A percentile compares a stretch with the other conserved stretches of the same genome.
phyloP scores from a whole-genome alignment of 2,888 invertebrate species.

The Caenorhabditis sp. region DNA sequence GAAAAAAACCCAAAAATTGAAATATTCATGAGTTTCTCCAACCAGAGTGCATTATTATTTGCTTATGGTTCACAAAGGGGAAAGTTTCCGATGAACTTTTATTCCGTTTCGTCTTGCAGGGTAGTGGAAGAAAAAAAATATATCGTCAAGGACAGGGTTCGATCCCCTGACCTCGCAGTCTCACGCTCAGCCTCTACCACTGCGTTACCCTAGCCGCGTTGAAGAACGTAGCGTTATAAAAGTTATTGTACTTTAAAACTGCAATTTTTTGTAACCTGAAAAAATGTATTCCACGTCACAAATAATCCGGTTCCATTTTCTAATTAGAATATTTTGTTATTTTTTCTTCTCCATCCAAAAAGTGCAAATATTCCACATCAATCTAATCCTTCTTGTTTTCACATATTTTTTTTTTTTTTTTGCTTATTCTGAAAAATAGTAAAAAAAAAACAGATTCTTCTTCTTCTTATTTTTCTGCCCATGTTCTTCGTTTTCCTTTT shows the following conservation, averaged over 20 bases:
- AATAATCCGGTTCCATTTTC: too few species aligned
- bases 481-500: background rate
- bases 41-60: background rate
- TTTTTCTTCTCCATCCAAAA: background rate
- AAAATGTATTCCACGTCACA: constrained; percentile 4
- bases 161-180: too few species aligned
- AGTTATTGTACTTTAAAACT: too few species aligned
- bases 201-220: too few species aligned
- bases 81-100: background rate
- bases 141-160: constrained; percentile 18
- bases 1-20: background rate
- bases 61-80: background rate
- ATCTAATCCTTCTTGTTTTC: background rate
- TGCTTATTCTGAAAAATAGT: background rate
- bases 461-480: background rate
- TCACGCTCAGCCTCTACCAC: too few species aligned
- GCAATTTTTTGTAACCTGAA: too few species aligned
- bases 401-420: background rate
- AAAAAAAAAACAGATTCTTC: background rate
- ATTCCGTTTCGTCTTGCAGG: background rate
- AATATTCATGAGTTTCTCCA: constrained; percentile 1
- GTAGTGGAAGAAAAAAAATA: constrained; percentile 2
- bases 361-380: background rate
- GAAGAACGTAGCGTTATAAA: too few species aligned
- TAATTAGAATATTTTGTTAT: too few species aligned